phyloP scores from a whole-genome alignment of 2,888 invertebrate species.

The Salpingus planirostris region DNA sequence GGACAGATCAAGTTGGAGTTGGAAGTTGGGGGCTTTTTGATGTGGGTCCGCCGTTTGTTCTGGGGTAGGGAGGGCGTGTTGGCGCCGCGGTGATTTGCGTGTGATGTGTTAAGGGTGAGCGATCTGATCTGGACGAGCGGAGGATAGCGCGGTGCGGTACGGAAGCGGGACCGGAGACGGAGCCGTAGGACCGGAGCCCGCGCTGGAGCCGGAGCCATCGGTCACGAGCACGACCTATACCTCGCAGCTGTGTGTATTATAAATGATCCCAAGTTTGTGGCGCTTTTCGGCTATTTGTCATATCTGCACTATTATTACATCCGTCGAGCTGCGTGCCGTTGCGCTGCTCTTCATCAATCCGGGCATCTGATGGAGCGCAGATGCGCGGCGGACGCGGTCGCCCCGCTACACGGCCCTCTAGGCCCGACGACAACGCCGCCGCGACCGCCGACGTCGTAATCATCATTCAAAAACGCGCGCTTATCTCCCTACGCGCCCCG shows the following conservation, averaged over 20 bases:
- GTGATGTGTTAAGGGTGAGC: too few species aligned
- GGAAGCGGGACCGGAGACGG: conserved; percentile 4
- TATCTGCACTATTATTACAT: conserved; percentile 43
- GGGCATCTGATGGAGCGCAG: conserved; percentile 30
- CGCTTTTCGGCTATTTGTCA: conserved; percentile 44
- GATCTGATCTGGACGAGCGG: too few species aligned
- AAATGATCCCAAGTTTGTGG: conserved; percentile 44
- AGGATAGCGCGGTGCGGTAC: conserved; percentile 1
- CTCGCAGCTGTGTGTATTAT: conserved; percentile 43
- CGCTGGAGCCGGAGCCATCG: conserved; percentile 22
- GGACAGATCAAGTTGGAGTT: too few species aligned
- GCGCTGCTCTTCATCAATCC: conserved; percentile 33
- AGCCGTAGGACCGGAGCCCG: conserved; percentile 6
- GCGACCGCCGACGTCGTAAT: conserved; percentile 5
- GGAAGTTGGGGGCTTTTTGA: too few species aligned
- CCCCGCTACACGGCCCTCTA: conserved; percentile 7
- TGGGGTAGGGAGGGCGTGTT: too few species aligned
- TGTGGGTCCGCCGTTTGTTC: too few species aligned
- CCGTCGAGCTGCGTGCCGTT: conserved; percentile 31
- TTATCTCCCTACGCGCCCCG: too few species aligned
- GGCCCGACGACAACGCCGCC: conserved; percentile 9
- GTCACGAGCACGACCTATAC: conserved; percentile 35
- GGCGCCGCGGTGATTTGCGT: too few species aligned
- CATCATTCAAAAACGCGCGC: conserved; percentile 11
- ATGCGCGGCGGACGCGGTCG: conserved; percentile 11